Evolutionary conservation across 2,797 vertebrate species (phyloP), one percentile per base, ranked within the genome.

Genomic region (Poecile montanus): DNA sequence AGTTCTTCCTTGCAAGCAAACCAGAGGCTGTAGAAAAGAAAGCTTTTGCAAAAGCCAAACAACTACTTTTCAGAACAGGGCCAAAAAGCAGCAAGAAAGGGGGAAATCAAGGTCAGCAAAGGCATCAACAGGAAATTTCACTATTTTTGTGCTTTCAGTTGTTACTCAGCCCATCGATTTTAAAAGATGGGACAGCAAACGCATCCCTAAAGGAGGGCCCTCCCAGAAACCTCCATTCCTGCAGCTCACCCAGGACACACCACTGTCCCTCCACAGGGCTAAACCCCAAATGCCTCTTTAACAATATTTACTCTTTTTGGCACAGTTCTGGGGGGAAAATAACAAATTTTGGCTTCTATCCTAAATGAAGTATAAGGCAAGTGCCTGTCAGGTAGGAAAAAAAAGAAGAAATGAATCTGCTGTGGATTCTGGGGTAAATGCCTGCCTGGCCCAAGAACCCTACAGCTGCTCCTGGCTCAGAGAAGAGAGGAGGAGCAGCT

Each of bases 21-120:
- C 14, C 32, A 53, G 75, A 79, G 74, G 47, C 32, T 51, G 81
- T 82, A 88, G 94, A 83, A 88, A 90, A 72, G 67, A 94, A 94
- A 94, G 77, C 77, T 73, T 90, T 81, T 63, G 53, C 74, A 66
- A 68, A 71, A 91, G 91, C 56, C 78, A 94, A 86, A 85, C 70
- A 78, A 68, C 48, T 30, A 22, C 44, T 93, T 91, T 68, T 63
- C 57, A 51, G 91, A 87, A 85, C 11, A 72, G 56, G 27, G 78
- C 76, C 60, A 94, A 94, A 95, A 75, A 77, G 68, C 85, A 96
- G 89, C 77, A 42, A 78, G 62, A 95, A 88, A 94, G 32, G 38
- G 89, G 60, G 58, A 45, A 94, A 78, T 71, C 25, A 68, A 89
- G 79, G 50, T 77, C 80, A 95, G 72, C 45, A 63, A 90, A 71